Evolutionary conservation across 2,888 invertebrate genomes (phyloP), one percentile per base, ranked within the genome.

Genomic region (Sarcophaga caerulescens): DNA sequence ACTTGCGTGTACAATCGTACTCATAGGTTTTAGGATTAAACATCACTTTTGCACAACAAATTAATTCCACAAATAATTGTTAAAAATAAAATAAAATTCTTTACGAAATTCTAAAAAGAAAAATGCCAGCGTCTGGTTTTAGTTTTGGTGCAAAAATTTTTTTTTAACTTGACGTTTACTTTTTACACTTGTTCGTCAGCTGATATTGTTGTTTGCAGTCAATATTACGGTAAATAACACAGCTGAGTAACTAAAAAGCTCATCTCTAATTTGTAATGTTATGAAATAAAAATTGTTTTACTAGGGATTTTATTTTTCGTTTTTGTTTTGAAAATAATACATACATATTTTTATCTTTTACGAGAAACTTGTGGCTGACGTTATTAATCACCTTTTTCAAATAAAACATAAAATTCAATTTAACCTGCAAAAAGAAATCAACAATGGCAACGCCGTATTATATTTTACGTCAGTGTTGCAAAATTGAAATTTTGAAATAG

Each of bases 1-100:
- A 95, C 87, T 94, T 94, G 60, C 92, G 92, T 0, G 95, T 95
- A 91, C 96, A 96, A 78, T 93, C 92, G 76, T 93, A 92, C 47
- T 93, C 93, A 81, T 90, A 92, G 60, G 88, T 91, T 82, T 89
- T 92, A 14, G 89, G 65, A 80, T 80, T 88, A 47, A 82, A 84
- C 88, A 88, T 88, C 3, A 70, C 71, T 70, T 45, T 68, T 74
- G 0, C 14, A 63, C n/a, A 17, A 14, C 14, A 52, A 52, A 52
- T 52, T 14, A 52, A 12, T 52, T 52, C 4, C 52, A 52, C 12
- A 52, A 14, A 52, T 35, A 35, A 35, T 35, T 35, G 35, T 35
- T 52, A 52, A 52, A 52, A 52, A 52, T 52, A 52, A 52, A 52
- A 14, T 52, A 3, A 52, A 52, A 10, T 62, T 73, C 8, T 21